Evolutionary conservation across 2,797 vertebrate genomes (phyloP), one percentile per base, ranked within the genome.

Genomic region (Zenarchopterus dispar): DNA sequence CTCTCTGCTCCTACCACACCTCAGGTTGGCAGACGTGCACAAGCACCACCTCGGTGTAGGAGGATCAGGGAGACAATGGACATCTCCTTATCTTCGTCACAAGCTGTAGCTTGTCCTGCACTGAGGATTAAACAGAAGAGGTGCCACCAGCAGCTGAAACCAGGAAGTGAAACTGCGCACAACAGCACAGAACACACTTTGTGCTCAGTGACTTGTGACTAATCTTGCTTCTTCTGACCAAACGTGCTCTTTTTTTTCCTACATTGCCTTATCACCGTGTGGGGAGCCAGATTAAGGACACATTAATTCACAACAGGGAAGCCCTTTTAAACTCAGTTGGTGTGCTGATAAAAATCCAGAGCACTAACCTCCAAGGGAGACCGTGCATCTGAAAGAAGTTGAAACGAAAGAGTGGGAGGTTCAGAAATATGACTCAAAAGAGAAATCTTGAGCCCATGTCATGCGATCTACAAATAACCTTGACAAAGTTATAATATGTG

Each of bases 281-380:
- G 65, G 79, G 81, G 74, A 44, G 69, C 52, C 78, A 84, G 89
- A 91, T 90, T 90, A 90, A 22, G 76, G 70, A 62, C 70, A 85
- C 84, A 85, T 90, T 88, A 86, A 88, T 86, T 82, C 81, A 80
- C 84, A 76, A 82, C 75, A 48, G 82, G 78, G 71, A 81, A 72
- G 68, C 64, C 73, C 75, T 81, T 86, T 88, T 62, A 78, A 84
- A 84, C 73, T 28, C 67, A 71, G 73, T 46, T 49, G 23, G 43
- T 36, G 26, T 36, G 1, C 57, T 76, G 75, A 86, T 86, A 78
- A 66, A 83, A 77, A 81, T 78, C 67, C 16, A 73, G 79, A 78
- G 31, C 67, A 8, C 43, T 45, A 1, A 7, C 49, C 28, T 77
- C 55, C 8, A 9, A 5, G 33, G 57, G 57, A 54, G 56, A 56